Percentiles rank a stretch among this genome's conserved stretches.
Conservation (phyloP, 1,140 invertebrate species). For the Hormaphis cornu region DNA sequence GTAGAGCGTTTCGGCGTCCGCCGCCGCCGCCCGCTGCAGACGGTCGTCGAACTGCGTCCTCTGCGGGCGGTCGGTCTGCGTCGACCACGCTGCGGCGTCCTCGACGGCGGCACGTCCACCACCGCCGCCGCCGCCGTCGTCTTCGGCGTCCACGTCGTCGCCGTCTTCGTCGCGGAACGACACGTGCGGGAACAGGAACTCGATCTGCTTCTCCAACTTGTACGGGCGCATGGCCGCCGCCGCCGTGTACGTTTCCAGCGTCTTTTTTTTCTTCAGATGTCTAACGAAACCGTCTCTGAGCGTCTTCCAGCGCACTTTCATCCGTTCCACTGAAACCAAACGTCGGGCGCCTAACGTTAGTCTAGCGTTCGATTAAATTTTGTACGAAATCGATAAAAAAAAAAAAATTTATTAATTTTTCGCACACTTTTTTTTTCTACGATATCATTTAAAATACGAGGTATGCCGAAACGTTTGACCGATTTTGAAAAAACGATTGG, state of each 20-base stretch:
- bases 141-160: not conserved
- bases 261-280: slow-evolving; percentile 14
- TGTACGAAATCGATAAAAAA: no score
- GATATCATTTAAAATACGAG: no score
- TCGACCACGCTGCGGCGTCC: not conserved
- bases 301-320: slow-evolving; percentile 18
- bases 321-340: not conserved
- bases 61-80: not conserved
- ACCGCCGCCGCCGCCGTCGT: not conserved
- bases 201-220: slow-evolving; percentile 14
- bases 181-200: slow-evolving; percentile 20
- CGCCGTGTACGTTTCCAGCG: slow-evolving; percentile 21
- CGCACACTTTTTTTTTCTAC: no score
- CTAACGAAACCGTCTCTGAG: slow-evolving; percentile 8
- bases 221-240: slow-evolving; percentile 20
- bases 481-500: no score
- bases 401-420: no score
- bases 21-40: no score
- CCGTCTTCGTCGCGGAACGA: slow-evolving; percentile 20
- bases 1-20: no score
- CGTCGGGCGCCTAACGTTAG: no score
- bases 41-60: no score
- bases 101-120: not conserved
- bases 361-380: no score
- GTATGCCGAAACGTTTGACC: no score